Conservation (phyloP, 2,888 invertebrate genomes). For the Lutraria lutraria region DNA sequence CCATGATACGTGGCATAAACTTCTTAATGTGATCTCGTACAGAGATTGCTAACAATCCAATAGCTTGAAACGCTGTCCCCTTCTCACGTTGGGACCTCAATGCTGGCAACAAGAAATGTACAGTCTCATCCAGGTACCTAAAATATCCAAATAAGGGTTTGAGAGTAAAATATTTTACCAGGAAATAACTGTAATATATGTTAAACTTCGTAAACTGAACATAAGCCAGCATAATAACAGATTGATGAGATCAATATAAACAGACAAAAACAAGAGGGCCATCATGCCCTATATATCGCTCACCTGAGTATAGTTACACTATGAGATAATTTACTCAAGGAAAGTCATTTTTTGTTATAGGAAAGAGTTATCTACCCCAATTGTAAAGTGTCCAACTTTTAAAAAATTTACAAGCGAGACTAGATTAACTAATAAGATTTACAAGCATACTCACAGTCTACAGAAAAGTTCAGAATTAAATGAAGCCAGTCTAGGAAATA, state of each 20-base stretch:
- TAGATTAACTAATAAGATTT: background rate
- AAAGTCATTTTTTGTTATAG: too few species aligned
- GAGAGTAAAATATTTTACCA: background rate
- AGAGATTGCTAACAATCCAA: slow-evolving; percentile 96
- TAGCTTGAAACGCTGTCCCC: slow-evolving; percentile 94
- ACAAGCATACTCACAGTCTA: slow-evolving; percentile 60
- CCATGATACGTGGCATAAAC: slow-evolving; percentile 94
- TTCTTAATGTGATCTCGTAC: slow-evolving; percentile 93
- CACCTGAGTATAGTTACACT: too few species aligned
- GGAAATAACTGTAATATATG: background rate
- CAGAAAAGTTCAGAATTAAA: slow-evolving; percentile 93
- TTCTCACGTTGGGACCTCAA: slow-evolving; percentile 91
- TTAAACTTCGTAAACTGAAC: too few species aligned
- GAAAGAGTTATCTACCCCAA: too few species aligned
- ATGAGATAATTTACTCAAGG: too few species aligned
- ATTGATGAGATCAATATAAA: too few species aligned
- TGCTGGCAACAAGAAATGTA: slow-evolving; percentile 92
- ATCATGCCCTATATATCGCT: too few species aligned
- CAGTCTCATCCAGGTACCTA: slow-evolving; percentile 88
- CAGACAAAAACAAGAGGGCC: too few species aligned
- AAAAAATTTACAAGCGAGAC: too few species aligned
- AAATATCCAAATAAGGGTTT: background rate
- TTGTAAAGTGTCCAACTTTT: too few species aligned
- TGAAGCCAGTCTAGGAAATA: slow-evolving; percentile 97
- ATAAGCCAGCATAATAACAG: too few species aligned